A percentile compares a stretch with the other conserved stretches of the same genome.
Evolutionary conservation across 2,797 vertebrate species (phyloP).

Genomic region (Anniella stebbinsi): DNA sequence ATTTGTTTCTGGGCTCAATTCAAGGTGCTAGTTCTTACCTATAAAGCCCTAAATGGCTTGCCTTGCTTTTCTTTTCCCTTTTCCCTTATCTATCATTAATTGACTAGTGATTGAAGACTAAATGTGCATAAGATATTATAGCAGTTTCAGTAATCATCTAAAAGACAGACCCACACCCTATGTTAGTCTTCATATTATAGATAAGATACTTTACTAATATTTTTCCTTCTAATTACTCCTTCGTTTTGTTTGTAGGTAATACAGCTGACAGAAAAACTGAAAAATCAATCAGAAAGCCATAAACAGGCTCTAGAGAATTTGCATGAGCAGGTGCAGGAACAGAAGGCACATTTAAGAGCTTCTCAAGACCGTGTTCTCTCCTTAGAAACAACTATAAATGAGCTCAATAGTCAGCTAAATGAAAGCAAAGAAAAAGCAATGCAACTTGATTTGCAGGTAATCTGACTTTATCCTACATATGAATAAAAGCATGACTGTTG

Average conservation of each 20-base stretch:
- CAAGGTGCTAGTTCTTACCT: too few species aligned
- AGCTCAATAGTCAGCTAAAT: constrained; percentile 88
- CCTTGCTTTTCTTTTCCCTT: background rate
- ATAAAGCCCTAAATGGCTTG: background rate
- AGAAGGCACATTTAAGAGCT: constrained; percentile 91
- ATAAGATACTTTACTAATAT: constrained; percentile 23
- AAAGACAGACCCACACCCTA: background rate
- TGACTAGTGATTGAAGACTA: background rate
- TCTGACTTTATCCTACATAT: background rate
- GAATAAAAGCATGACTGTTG: background rate
- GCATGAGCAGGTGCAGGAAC: constrained; percentile 96
- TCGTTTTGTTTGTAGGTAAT: constrained; percentile 82
- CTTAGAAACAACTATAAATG: constrained; percentile 86
- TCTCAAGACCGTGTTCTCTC: constrained; percentile 92
- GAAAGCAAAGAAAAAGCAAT: constrained; percentile 94
- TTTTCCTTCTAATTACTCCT: constrained; percentile 39
- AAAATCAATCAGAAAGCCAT: constrained; percentile 98
- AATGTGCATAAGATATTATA: background rate
- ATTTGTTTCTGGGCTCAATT: too few species aligned
- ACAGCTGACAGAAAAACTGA: constrained; percentile 94
- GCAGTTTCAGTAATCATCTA: background rate
- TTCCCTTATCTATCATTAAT: background rate
- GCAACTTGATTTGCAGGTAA: constrained; percentile 94
- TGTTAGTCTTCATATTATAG: constrained; percentile 8
- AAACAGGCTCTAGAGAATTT: constrained; percentile 98